A percentile compares a stretch with the other conserved stretches of the same genome.
These are phyloP conservation scores for Alitta virens DNA, from an alignment of 2,888 invertebrate genomes.

Conservation along the genomic window DNA sequence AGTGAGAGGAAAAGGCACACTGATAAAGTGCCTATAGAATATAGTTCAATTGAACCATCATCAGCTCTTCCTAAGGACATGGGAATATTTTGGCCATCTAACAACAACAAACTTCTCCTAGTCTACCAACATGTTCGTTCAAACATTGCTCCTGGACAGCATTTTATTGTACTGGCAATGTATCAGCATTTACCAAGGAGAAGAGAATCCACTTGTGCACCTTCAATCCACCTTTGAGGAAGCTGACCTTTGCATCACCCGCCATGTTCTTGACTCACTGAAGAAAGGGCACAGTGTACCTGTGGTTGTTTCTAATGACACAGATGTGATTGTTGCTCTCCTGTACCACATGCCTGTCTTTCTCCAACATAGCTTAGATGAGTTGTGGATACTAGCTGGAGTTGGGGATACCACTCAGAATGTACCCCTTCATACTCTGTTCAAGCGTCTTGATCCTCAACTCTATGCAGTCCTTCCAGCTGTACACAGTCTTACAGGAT, in stretches of 20 bases:
- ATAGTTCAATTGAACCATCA: conserved; percentile 9
- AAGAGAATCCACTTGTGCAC: not conserved
- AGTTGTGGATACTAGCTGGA: no score
- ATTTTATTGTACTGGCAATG: no score
- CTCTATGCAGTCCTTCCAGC: no score
- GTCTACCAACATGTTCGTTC: conserved; percentile 1
- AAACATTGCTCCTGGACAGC: not conserved
- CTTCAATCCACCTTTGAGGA: conserved; percentile 12
- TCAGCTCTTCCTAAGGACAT: conserved; percentile 10
- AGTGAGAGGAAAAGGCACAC: not conserved
- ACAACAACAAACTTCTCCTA: conserved; percentile 8
- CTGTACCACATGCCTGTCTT: no score
- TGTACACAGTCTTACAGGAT: no score
- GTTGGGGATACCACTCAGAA: no score
- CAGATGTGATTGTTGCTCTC: no score
- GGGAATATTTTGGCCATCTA: conserved; percentile 5
- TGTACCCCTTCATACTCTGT: no score
- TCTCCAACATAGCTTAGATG: no score
- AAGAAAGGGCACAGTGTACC: conserved; percentile 15
- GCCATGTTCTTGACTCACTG: conserved; percentile 8
- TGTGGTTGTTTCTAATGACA: no score
- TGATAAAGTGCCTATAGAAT: conserved; percentile 5
- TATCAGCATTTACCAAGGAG: not conserved
- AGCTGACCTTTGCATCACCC: conserved; percentile 6
- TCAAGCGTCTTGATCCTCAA: no score